These are phyloP conservation scores for Ischnura elegans DNA, from an alignment of 2,888 invertebrate species.

Conservation along the genomic window DNA sequence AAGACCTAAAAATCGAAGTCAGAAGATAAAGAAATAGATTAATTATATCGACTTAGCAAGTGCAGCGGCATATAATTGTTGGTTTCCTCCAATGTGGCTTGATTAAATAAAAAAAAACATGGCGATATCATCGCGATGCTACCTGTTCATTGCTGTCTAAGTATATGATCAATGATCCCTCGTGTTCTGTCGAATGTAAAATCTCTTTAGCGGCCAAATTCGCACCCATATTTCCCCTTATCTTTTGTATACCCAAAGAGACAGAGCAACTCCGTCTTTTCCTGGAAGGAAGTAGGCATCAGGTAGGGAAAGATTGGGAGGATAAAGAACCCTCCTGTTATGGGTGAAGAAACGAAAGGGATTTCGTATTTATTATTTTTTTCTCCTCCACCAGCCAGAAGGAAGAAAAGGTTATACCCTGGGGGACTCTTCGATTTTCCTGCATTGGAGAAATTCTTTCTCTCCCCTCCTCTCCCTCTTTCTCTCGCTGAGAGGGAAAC, in stretches of 20 bases:
- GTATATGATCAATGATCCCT: too few relatives aligned
- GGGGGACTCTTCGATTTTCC: not conserved
- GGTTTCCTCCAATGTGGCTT: too few relatives aligned
- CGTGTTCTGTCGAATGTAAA: too few relatives aligned
- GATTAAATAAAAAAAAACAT: too few relatives aligned
- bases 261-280: not conserved
- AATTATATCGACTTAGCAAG: too few relatives aligned
- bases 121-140: too few relatives aligned
- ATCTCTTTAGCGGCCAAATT: too few relatives aligned
- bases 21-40: too few relatives aligned
- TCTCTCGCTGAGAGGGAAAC: too few relatives aligned
- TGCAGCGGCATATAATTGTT: too few relatives aligned
- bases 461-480: not conserved
- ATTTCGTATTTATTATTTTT: not conserved
- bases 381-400: not conserved
- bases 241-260: not conserved
- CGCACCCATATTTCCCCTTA: not conserved
- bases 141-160: too few relatives aligned
- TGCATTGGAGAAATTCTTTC: not conserved
- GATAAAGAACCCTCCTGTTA: not conserved
- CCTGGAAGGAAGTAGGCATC: not conserved
- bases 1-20: too few relatives aligned
- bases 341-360: not conserved
- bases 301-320: not conserved
- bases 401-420: not conserved